A percentile compares a stretch with the other conserved stretches of the same genome.
phyloP scores from a whole-genome alignment of 2,888 invertebrate genomes.

The Acheta domesticus region DNA sequence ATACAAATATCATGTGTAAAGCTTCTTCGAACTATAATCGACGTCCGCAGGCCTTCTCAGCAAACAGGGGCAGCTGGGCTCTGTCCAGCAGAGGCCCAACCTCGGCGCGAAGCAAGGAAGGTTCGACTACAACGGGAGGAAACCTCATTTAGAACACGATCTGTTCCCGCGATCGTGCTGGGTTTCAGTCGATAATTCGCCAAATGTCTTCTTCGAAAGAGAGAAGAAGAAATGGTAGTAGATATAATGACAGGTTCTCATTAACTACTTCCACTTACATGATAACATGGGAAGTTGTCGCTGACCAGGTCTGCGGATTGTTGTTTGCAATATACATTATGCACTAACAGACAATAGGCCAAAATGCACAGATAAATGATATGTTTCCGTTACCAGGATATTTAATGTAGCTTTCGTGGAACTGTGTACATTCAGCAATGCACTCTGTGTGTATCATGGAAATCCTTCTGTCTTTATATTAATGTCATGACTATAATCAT shows the following conservation, averaged over 20 bases:
- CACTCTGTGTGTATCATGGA: neutral
- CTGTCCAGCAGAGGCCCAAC: neutral
- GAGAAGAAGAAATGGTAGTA: too few relatives aligned
- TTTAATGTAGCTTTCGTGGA: slow-evolving; percentile 5
- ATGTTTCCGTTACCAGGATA: neutral
- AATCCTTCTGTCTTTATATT: neutral
- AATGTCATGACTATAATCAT: neutral
- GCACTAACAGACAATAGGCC: slow-evolving; percentile 7
- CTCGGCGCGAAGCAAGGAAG: neutral
- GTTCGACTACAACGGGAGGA: neutral
- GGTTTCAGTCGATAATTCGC: neutral
- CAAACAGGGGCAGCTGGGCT: neutral
- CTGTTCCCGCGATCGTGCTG: neutral
- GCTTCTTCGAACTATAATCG: neutral
- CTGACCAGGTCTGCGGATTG: neutral
- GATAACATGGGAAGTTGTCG: too few relatives aligned
- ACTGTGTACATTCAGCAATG: neutral
- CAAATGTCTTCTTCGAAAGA: too few relatives aligned
- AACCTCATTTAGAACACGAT: neutral
- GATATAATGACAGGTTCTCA: too few relatives aligned
- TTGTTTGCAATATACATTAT: neutral
- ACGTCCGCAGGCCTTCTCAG: neutral
- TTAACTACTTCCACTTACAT: too few relatives aligned
- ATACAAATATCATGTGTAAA: neutral
- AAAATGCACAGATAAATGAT: slow-evolving; percentile 3